A percentile compares a stretch with the other conserved stretches of the same genome.
These are phyloP conservation scores for Molossus alvarezi DNA, from an alignment of 2,797 vertebrate genomes.

Conservation along the genomic window DNA sequence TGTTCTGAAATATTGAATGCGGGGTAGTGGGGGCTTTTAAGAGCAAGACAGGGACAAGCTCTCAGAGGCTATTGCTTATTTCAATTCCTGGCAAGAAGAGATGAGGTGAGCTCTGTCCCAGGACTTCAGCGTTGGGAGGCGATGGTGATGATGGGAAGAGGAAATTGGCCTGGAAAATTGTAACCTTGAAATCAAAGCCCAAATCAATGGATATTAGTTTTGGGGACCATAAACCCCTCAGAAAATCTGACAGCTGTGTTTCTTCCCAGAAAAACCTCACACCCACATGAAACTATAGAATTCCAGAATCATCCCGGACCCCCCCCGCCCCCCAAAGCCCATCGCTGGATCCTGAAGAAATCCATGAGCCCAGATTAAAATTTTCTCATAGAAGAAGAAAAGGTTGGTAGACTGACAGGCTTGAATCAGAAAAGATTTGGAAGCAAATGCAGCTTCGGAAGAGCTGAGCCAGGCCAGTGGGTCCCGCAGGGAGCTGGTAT, in stretches of 20 bases:
- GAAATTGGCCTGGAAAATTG: constrained; percentile 1
- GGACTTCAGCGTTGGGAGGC: background rate
- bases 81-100: background rate
- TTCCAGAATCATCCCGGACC: background rate
- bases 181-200: constrained; percentile 43
- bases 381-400: background rate
- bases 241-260: background rate
- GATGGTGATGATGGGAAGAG: background rate
- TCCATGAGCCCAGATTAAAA: background rate
- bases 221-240: background rate
- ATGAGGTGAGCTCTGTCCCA: background rate
- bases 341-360: background rate
- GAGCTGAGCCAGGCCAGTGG: background rate
- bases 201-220: background rate
- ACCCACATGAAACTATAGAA: background rate
- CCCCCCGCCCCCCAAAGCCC: background rate
- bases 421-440: background rate
- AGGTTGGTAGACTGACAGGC: background rate
- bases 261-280: background rate
- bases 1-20: background rate
- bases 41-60: background rate
- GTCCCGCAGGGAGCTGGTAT: background rate
- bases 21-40: background rate
- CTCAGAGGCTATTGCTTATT: constrained; percentile 25
- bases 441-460: background rate